Evolutionary conservation across 2,888 invertebrate species (phyloP), one percentile per base, ranked within the genome.

Genomic region (Idaea straminata): DNA sequence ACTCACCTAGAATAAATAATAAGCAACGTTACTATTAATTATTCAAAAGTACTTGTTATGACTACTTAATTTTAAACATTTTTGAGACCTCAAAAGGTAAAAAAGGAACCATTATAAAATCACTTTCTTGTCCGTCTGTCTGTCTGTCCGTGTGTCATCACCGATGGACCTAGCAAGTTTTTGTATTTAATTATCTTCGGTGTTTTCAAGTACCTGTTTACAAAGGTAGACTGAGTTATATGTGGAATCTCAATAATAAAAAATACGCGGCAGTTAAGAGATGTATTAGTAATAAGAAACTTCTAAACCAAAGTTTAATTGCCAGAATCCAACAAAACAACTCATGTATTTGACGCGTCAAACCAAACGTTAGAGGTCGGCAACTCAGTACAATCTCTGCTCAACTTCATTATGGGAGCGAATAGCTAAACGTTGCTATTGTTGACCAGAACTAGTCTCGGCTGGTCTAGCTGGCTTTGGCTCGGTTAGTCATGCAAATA

Each of bases 381-480:
- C 74, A 59, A 76, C 77, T 71, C 72, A 74, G 84, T 84, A 83
- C 88, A 92, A 91, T 90, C 90, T 86, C 85, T 79, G 85, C 82
- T 87, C 89, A 92, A 91, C 91, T 91, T 89, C 88, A 88, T 92
- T 92, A 91, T 82, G 83, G 82, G 82, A 82, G 84, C 83, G 88
- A 89, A 90, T 90, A 85, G 89, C 89, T 89, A 88, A 91, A 88
- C 87, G 89, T 82, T 88, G 80, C 83, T 77, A 89, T 90, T 91
- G 88, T 89, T 87, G 88, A 85, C 87, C 86, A 84, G 83, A 82
- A 74, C 64, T 58, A 34, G 16, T 59, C 69, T 69, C 70, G 72
- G 79, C 76, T 10, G 10, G 47, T 78, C 76, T 76, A 78, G 80
- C 78, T 76, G 79, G 80, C 78, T 82, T 82, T 79, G 80, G 83